Evolutionary conservation across 2,888 invertebrate species (phyloP).

Genomic region (Pimpla rufipes): DNA sequence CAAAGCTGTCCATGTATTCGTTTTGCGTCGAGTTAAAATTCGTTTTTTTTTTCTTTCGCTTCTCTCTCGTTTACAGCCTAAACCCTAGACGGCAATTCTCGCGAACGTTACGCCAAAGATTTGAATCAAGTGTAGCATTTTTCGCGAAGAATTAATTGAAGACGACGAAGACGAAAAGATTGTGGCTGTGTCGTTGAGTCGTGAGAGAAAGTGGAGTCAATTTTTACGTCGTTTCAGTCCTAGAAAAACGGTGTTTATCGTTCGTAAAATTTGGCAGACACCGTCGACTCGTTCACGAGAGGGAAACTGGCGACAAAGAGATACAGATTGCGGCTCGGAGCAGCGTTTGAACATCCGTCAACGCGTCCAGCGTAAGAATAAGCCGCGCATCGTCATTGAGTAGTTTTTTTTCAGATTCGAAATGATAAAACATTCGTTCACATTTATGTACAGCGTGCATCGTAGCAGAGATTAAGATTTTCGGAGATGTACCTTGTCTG

Average conservation of each 20-base stretch:
- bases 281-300: slow-evolving; percentile 44
- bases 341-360: not conserved
- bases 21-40: not conserved
- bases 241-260: slow-evolving; percentile 43
- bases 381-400: slow-evolving; percentile 16
- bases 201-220: not conserved
- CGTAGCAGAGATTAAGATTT: slow-evolving; percentile 67
- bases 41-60: slow-evolving; percentile 7
- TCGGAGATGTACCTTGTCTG: slow-evolving; percentile 62
- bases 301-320: slow-evolving; percentile 11
- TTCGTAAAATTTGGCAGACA: slow-evolving; percentile 44
- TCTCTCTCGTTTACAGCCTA: slow-evolving; percentile 45
- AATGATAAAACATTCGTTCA: slow-evolving; percentile 64
- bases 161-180: slow-evolving; percentile 26
- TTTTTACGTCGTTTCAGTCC: slow-evolving; percentile 25
- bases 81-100: slow-evolving; percentile 41
- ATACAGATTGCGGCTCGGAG: not conserved
- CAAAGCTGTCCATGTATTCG: slow-evolving; percentile 68
- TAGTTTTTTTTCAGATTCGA: slow-evolving; percentile 19
- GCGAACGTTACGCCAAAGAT: slow-evolving; percentile 54
- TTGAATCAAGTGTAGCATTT: slow-evolving; percentile 78
- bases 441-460: slow-evolving; percentile 73
- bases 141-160: slow-evolving; percentile 39
- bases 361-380: not conserved
- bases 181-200: slow-evolving; percentile 22